These are phyloP conservation scores for Molossus molossus DNA, from an alignment of 2,797 vertebrate genomes.

Conservation along the genomic window DNA sequence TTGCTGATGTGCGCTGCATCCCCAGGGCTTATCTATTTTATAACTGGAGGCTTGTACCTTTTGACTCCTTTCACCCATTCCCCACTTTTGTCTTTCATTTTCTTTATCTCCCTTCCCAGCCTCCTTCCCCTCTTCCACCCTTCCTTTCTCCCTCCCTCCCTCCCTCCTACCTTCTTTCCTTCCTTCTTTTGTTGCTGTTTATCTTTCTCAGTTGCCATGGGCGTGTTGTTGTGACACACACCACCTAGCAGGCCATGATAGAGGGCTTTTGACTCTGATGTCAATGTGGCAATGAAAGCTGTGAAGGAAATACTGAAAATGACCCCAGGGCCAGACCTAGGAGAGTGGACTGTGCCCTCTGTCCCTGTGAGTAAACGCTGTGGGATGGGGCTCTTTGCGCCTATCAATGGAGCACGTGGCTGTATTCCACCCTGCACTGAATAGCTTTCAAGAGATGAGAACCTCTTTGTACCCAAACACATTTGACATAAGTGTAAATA, in stretches of 20 bases:
- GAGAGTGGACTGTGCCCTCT: background rate
- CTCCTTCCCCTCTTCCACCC: background rate
- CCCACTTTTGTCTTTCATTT: background rate
- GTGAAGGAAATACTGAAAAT: background rate
- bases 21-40: background rate
- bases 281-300: background rate
- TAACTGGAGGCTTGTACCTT: background rate
- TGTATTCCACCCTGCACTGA: background rate
- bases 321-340: background rate
- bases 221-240: background rate
- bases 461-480: background rate
- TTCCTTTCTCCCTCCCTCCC: background rate
- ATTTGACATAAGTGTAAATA: fast-evolving
- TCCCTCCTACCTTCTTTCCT: too few species aligned
- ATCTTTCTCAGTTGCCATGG: background rate
- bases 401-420: fast-evolving
- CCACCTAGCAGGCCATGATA: background rate
- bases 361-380: fast-evolving
- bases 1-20: background rate
- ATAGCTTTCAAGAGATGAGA: background rate
- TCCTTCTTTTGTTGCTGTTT: background rate
- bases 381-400: fast-evolving
- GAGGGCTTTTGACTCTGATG: background rate
- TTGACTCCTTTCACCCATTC: background rate
- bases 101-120: background rate